A percentile compares a stretch with the other conserved stretches of the same genome.
These are phyloP conservation scores for Muricea muricata DNA, from an alignment of 92 coral and sea anemone species.

Conservation along the genomic window DNA sequence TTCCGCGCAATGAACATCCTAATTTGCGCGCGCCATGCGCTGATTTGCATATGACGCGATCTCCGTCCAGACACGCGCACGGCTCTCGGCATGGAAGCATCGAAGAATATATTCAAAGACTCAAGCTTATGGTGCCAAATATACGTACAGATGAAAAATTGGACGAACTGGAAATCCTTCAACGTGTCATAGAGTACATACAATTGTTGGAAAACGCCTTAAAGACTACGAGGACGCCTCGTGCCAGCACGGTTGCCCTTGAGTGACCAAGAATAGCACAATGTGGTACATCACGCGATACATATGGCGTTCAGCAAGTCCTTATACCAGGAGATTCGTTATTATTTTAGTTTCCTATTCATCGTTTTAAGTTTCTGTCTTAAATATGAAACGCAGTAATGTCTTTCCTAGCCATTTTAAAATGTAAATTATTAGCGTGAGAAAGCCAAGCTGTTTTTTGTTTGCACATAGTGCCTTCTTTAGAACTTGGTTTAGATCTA, in stretches of 20 bases:
- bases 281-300: too few relatives aligned
- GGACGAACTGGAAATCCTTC: slow-evolving; percentile 26
- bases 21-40: background rate
- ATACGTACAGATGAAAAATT: slow-evolving; percentile 32
- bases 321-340: too few relatives aligned
- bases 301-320: too few relatives aligned
- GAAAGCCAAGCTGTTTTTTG: too few relatives aligned
- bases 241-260: background rate
- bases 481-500: too few relatives aligned
- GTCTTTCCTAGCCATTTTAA: too few relatives aligned
- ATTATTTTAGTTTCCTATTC: too few relatives aligned
- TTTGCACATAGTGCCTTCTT: too few relatives aligned
- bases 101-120: slow-evolving; percentile 4
- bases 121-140: slow-evolving; percentile 34
- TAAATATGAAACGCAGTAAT: too few relatives aligned
- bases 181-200: slow-evolving; percentile 45
- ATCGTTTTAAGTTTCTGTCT: too few relatives aligned
- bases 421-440: too few relatives aligned
- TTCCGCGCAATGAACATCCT: background rate
- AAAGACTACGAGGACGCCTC: background rate
- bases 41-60: slow-evolving; percentile 1
- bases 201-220: slow-evolving; percentile 38
- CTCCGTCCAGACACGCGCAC: background rate
- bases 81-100: background rate
- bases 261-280: background rate